Evolutionary conservation across 1,140 invertebrate species (phyloP).

Genomic region (Heliconius melpomene): DNA sequence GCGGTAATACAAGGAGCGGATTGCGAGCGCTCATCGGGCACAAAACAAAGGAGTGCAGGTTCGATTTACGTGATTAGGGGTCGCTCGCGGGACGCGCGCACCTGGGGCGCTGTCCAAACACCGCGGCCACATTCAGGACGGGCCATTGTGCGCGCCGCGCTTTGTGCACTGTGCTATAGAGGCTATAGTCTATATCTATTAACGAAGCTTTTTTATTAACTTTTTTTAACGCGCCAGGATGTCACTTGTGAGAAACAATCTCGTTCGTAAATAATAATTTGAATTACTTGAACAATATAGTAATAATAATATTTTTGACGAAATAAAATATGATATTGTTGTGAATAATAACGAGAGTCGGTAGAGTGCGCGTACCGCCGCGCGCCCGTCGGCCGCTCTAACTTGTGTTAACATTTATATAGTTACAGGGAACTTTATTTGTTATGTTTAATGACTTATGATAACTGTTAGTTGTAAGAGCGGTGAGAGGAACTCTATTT

Average conservation of each 20-base stretch:
- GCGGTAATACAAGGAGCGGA: slow-evolving; percentile 70
- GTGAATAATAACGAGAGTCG: not conserved
- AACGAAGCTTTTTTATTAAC: not conserved
- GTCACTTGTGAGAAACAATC: not conserved
- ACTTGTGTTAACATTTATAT: no score
- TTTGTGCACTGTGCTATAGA: not conserved
- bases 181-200: not conserved
- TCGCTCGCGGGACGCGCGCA: slow-evolving; percentile 32
- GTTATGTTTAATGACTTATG: no score
- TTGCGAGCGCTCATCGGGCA: slow-evolving; percentile 59
- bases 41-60: slow-evolving; percentile 66
- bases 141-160: slow-evolving; percentile 15
- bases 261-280: not conserved
- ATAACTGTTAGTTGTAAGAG: no score
- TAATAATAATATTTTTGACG: not conserved
- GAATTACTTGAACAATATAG: not conserved
- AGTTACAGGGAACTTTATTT: no score
- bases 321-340: not conserved
- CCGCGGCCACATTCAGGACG: slow-evolving; percentile 20
- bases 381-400: not conserved
- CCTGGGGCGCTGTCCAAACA: slow-evolving; percentile 62
- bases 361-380: not conserved
- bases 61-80: slow-evolving; percentile 72
- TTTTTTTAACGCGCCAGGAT: not conserved
- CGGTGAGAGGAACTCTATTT: no score